A percentile compares a stretch with the other conserved stretches of the same genome.
Conservation (phyloP, 2,797 vertebrate genomes). For the Oryzias dopingdopingensis region DNA sequence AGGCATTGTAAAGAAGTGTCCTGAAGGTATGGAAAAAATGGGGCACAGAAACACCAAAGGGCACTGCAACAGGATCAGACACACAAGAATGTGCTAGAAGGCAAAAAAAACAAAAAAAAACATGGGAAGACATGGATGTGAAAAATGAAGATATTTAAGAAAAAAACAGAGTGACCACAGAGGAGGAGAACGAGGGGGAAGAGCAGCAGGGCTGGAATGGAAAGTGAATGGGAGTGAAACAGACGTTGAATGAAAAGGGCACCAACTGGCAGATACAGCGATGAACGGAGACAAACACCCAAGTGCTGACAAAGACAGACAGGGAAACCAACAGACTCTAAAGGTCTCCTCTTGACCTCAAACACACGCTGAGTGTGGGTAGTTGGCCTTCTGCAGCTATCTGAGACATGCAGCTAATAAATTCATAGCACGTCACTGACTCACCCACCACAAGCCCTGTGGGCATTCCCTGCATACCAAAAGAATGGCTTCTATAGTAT, state of each 20-base stretch:
- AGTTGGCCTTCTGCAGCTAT: constrained; percentile 58
- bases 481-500: constrained; percentile 41
- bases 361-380: constrained; percentile 60
- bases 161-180: background rate
- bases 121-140: too few relatives aligned
- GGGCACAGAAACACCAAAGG: constrained; percentile 49
- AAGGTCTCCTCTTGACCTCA: constrained; percentile 47
- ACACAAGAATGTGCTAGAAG: constrained; percentile 11
- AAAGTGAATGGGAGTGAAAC: constrained; percentile 18
- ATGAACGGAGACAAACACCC: constrained; percentile 34
- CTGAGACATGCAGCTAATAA: constrained; percentile 56
- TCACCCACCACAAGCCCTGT: constrained; percentile 59
- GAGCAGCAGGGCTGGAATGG: constrained; percentile 2
- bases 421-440: constrained; percentile 70
- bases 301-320: constrained; percentile 40
- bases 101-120: too few relatives aligned
- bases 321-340: constrained; percentile 39
- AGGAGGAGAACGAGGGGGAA: background rate
- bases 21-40: constrained; percentile 39
- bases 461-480: constrained; percentile 66
- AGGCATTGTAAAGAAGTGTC: constrained; percentile 27
- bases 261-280: constrained; percentile 9
- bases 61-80: constrained; percentile 6
- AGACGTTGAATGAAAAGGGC: constrained; percentile 18
- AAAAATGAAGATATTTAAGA: too few relatives aligned